Percentiles rank a stretch among this genome's conserved stretches.
Evolutionary conservation across 2,888 invertebrate genomes (phyloP).

Genomic region (Poecilus cupreus): DNA sequence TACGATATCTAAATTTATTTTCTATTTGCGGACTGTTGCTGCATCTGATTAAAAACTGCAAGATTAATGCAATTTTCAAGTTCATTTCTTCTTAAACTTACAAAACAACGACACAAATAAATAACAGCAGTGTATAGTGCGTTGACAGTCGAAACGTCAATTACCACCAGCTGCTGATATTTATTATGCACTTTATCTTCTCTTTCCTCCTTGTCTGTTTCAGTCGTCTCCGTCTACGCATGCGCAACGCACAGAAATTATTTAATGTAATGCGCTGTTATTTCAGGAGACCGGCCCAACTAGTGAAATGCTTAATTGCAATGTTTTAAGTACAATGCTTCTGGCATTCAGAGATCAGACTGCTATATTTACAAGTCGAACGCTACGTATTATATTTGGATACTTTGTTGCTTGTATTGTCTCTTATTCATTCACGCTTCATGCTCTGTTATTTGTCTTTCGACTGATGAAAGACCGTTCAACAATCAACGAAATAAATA

Average conservation of each 20-base stretch:
- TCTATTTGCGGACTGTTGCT: no score
- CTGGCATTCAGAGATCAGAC: not conserved
- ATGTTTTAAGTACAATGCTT: slow-evolving; percentile 35
- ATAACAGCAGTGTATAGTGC: not conserved
- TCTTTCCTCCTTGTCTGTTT: not conserved
- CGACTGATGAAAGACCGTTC: no score
- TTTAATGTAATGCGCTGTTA: not conserved
- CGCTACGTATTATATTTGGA: not conserved
- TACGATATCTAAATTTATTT: no score
- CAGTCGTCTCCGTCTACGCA: not conserved
- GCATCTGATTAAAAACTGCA: not conserved
- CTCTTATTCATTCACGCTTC: not conserved
- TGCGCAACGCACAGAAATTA: slow-evolving; percentile 3
- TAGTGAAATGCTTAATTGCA: slow-evolving; percentile 35
- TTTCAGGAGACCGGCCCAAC: slow-evolving; percentile 11
- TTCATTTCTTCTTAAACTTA: not conserved
- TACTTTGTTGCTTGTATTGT: not conserved
- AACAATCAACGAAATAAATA: no score
- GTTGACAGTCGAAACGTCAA: slow-evolving; percentile 36
- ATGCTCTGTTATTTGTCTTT: not conserved
- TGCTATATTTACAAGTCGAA: not conserved
- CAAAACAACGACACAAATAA: not conserved
- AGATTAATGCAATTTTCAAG: not conserved
- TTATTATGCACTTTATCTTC: slow-evolving; percentile 42
- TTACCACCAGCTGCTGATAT: slow-evolving; percentile 32